Conservation (phyloP, 2,888 invertebrate species). For the Imbricaverruca yamaguchii region DNA sequence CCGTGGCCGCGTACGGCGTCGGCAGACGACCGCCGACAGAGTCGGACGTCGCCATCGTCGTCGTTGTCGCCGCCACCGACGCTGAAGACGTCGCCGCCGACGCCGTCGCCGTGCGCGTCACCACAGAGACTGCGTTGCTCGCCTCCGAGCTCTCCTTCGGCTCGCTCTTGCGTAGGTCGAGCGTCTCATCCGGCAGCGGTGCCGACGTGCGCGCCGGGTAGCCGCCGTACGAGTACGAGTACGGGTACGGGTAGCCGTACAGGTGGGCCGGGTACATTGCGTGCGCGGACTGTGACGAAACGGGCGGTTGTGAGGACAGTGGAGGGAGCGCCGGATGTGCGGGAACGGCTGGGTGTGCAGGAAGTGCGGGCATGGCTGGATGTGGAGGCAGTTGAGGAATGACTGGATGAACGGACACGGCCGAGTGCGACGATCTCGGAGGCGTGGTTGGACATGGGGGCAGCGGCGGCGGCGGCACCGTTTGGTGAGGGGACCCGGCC, state of each 20-base stretch:
- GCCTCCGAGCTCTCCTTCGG: neutral
- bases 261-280: neutral
- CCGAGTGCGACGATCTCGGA: too few species aligned
- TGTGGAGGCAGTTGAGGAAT: too few species aligned
- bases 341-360: neutral
- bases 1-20: too few species aligned
- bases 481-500: too few species aligned
- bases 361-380: too few species aligned
- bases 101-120: neutral
- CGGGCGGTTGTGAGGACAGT: neutral
- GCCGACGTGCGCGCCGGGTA: neutral
- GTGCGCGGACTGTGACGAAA: neutral
- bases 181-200: neutral
- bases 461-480: too few species aligned
- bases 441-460: too few species aligned
- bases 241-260: slow-evolving; percentile 7
- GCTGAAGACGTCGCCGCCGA: neutral
- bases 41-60: too few species aligned
- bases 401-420: too few species aligned
- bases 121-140: slow-evolving; percentile 6
- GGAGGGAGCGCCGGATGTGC: neutral
- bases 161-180: neutral
- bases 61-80: neutral
- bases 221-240: neutral
- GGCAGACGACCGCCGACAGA: too few species aligned